Conservation (phyloP, 2,113 vertebrate genomes). For the Acrocephalus kingi region DNA sequence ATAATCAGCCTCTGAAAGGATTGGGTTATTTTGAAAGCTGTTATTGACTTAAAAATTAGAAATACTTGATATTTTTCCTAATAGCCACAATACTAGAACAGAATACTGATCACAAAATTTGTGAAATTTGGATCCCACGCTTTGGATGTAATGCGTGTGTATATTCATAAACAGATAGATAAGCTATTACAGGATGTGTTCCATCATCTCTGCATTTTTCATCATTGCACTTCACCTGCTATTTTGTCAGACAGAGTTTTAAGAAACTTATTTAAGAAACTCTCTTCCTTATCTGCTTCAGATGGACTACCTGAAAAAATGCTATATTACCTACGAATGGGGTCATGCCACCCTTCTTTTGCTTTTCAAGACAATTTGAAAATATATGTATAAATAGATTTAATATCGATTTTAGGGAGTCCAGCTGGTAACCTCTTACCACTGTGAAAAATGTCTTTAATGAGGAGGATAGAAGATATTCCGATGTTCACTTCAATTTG, state of each 20-base stretch:
- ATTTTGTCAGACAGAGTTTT: not conserved
- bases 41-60: not conserved
- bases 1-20: not conserved
- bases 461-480: not conserved
- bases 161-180: not conserved
- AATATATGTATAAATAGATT: not conserved
- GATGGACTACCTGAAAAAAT: not conserved
- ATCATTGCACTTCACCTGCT: not conserved
- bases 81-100: not conserved
- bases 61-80: not conserved
- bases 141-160: not conserved
- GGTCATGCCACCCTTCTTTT: not conserved
- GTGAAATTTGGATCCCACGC: not conserved
- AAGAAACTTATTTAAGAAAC: not conserved
- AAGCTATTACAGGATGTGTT: not conserved
- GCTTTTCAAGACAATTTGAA: not conserved
- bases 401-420: not conserved
- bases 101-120: not conserved
- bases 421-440: not conserved
- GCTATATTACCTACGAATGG: not conserved
- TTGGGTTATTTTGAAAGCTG: not conserved
- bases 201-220: not conserved
- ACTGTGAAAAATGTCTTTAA: not conserved
- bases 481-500: not conserved
- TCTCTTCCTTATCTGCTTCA: not conserved